Base-by-base conservation (phyloP, 1,140 invertebrate genomes). In the Homalodisca vitripennis region DNA sequence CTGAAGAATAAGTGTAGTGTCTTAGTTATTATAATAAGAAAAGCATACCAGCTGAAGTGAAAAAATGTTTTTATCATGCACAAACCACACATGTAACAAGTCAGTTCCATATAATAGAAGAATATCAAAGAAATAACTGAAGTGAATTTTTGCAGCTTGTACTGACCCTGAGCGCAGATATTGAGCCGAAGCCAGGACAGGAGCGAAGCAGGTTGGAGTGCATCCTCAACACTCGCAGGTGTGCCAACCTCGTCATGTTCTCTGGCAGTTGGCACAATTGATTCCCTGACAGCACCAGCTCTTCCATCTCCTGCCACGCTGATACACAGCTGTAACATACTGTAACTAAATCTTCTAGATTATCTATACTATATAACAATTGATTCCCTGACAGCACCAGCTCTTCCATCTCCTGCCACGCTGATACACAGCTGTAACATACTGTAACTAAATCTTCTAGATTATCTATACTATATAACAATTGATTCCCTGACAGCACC, bases 211-310 rank as follows among this genome's bases (percentile, higher is more conserved):
- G 82, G 79, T 94, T 94, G 1, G 92, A 93, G 78, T 94, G 92
- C 17, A 93, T 87, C 74, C 92, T 84, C 32, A 95, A 81, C 53
- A 93, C 86, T 73, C 84, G 84, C 12, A 94, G 82, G 74, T 92
- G 88, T 70, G 84, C 84, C 51, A 93, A 78, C 71, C 85, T 84
- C 20, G 87, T 86, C 62, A 94, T 86, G 76, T 89, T 88, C 70
- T 92, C 88, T 0, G 93, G 92, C 47, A 95, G 81, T 74, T 86
- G 86, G 53, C 88, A 84, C 65, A 95, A 81, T 78, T 87, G 86
- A 78, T 95, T 95, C 27, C 92, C 92, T 13, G 92, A 93, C 17
- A 94, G 73, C 1, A 94, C 87, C 10, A 94, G 78, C 78, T 93
- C 91, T 80, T 93, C 90, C 70, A 94, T 80, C 69, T 92, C 88